Percentiles rank a stretch among this genome's conserved stretches.
Evolutionary conservation across 2,888 invertebrate genomes (phyloP).

Genomic region (Mesorhabditis belari): DNA sequence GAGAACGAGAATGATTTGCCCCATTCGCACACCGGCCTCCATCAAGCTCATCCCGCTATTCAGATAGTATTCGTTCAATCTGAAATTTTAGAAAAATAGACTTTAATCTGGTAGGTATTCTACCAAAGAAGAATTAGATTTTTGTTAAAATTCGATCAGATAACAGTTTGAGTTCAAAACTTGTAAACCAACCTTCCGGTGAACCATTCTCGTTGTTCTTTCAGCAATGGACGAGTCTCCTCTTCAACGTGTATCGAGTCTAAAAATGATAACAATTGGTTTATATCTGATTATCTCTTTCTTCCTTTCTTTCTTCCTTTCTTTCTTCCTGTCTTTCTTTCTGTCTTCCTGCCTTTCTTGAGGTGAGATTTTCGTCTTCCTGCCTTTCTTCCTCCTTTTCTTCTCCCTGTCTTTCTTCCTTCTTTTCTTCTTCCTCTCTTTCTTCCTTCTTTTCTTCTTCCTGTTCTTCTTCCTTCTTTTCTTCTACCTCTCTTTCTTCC

Average conservation of each 20-base stretch:
- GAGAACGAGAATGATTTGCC: constrained; percentile 37
- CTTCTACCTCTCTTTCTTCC: too few relatives aligned
- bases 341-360: too few relatives aligned
- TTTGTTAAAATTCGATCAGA: neutral
- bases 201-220: constrained; percentile 35
- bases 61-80: constrained; percentile 5
- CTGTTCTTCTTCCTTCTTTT: too few relatives aligned
- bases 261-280: constrained; percentile 9
- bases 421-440: too few relatives aligned
- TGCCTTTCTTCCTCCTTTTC: too few relatives aligned
- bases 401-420: too few relatives aligned
- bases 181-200: constrained; percentile 33
- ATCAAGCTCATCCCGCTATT: constrained; percentile 8
- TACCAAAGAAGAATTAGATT: neutral
- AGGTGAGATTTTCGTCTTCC: too few relatives aligned
- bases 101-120: neutral
- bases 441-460: too few relatives aligned
- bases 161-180: neutral
- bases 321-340: too few relatives aligned
- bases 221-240: constrained; percentile 25
- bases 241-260: constrained; percentile 33
- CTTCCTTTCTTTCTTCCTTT: too few relatives aligned
- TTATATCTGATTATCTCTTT: too few relatives aligned
- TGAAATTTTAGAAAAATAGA: neutral
- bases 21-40: constrained; percentile 38